Evolutionary conservation across 2,113 vertebrate species (phyloP), one percentile per base, ranked within the genome.

Genomic region (Thinocorus orbignyianus): DNA sequence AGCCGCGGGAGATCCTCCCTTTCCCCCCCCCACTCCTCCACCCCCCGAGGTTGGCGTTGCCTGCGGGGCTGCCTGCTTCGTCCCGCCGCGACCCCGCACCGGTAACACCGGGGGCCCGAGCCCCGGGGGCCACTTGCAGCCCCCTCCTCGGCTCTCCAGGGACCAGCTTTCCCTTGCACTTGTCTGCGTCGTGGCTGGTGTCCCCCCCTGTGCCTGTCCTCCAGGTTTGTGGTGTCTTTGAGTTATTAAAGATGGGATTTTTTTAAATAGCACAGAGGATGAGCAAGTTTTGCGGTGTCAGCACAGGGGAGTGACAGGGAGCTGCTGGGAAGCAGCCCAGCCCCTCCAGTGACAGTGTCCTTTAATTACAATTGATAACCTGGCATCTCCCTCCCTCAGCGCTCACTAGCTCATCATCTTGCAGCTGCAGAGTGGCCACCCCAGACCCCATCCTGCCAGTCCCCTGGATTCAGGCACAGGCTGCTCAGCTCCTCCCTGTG

Each of bases 251-350:
- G 48, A 55, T 19, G n/a, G 33, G 78, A n/a, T 46, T 70, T 80
- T 80, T 41, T 77, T 64, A 86, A 85, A 65, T 35, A 57, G 93
- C 69, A 58, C 33, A 1, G 64, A 69, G 48, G 78, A 83, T 52
- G 79, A 17, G 8, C 41, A 11, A 68, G 35, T 82, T 94, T 52
- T 90, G 95, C 41, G 1, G 55, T 20, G 20, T 93, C 96, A 95
- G 97, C 92, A 69, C n/a, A 2, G 66, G 51, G 79, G n/a, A 83
- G 74, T 60, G 93, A 62, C 93, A 55, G 73, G 35, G 81, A 93
- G 80, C 83, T 86, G 86, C 91, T 72, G 92, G 83, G 70, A 92
- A 20, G 78, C 84, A 52, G 86, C 66, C 91, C 78, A 33, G 8
- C 62, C 78, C 48, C 66, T 39, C 46, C 81, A 24, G 79, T 41